These are phyloP conservation scores for Microcebus ravelobensis DNA, from an alignment of 2,113 vertebrate species.

Conservation along the genomic window DNA sequence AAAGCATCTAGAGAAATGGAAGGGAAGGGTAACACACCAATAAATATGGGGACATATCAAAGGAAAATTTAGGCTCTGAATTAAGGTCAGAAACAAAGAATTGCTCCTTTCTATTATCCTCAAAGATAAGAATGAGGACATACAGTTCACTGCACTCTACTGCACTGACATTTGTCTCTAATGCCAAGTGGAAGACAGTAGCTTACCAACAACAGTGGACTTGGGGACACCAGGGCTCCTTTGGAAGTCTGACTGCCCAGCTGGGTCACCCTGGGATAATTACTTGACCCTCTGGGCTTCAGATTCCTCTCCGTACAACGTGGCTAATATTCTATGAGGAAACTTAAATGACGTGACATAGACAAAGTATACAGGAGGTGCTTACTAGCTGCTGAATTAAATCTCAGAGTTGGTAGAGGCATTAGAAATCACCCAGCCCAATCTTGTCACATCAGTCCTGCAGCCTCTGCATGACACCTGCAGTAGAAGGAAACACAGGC, in stretches of 20 bases:
- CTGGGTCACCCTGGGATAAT: background rate
- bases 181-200: background rate
- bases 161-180: background rate
- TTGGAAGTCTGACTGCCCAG: background rate
- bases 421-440: background rate
- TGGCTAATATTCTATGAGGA: background rate
- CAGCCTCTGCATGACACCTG: background rate
- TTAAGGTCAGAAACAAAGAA: constrained; percentile 11
- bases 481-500: background rate
- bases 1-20: background rate
- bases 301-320: background rate
- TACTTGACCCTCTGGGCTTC: background rate
- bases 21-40: background rate
- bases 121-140: background rate
- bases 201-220: background rate
- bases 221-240: background rate
- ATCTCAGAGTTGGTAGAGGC: background rate
- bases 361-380: background rate
- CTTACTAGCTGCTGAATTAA: background rate
- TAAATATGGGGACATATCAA: background rate
- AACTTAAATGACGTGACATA: background rate
- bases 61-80: background rate
- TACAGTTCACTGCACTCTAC: background rate
- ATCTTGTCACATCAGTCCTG: background rate
- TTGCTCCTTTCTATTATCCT: background rate